Evolutionary conservation across 2,113 vertebrate genomes (phyloP).

Genomic region (Psephotus haematonotus): DNA sequence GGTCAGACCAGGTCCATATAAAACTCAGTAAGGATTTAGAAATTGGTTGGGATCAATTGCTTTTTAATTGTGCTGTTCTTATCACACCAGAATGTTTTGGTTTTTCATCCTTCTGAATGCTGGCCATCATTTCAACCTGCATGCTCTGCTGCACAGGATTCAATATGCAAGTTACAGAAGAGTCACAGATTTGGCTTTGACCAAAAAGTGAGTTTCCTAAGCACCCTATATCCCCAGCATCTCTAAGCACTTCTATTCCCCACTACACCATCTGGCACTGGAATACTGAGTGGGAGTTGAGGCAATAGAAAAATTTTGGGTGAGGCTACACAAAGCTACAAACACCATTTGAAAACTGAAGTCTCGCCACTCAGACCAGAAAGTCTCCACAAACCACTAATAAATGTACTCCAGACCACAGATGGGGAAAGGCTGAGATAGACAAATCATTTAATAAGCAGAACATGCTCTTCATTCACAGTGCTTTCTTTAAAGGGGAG

Average conservation of each 20-base stretch:
- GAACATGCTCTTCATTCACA: conserved; percentile 42
- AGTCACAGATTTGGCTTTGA: background rate
- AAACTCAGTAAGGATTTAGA: background rate
- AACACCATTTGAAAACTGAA: conserved; percentile 33
- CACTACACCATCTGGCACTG: background rate
- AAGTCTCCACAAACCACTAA: conserved; percentile 59
- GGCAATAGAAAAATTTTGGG: conserved; percentile 4
- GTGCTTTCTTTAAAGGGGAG: conserved; percentile 26
- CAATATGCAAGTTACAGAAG: background rate
- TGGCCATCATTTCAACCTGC: background rate
- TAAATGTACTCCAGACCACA: conserved; percentile 65
- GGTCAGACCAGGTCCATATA: background rate
- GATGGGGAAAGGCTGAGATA: conserved; percentile 42
- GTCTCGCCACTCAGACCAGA: conserved; percentile 41
- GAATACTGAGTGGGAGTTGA: background rate
- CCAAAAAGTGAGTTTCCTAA: background rate
- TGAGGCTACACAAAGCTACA: conserved; percentile 18
- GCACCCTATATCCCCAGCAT: background rate
- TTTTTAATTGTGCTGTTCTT: background rate
- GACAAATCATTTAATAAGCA: conserved; percentile 60
- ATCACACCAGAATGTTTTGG: background rate
- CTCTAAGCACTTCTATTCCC: background rate
- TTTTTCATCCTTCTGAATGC: background rate
- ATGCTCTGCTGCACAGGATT: background rate
- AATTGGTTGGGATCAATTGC: background rate